Conservation (phyloP, 2,113 vertebrate genomes). For the Mionectes macconnelli region DNA sequence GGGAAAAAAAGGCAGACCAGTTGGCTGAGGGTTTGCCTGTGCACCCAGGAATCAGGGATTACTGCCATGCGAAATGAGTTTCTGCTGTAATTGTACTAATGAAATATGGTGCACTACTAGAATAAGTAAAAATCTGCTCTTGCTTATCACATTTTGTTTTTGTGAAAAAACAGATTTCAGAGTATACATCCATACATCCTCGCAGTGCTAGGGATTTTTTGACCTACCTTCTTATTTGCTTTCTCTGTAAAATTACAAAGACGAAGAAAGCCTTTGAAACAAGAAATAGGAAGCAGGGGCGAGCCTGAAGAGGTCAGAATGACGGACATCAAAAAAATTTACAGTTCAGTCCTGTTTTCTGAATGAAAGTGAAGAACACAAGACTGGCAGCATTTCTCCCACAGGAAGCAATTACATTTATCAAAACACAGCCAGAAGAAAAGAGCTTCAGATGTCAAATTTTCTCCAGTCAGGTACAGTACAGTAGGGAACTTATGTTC, state of each 20-base stretch:
- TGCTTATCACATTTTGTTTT: neutral
- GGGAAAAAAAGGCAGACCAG: neutral
- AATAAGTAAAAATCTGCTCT: neutral
- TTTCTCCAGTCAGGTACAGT: neutral
- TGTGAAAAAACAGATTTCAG: neutral
- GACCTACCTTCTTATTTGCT: neutral
- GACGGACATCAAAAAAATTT: neutral
- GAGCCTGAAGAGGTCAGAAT: neutral
- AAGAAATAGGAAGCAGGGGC: neutral
- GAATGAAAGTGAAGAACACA: neutral
- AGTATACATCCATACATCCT: neutral
- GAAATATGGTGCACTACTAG: neutral
- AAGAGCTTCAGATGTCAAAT: neutral
- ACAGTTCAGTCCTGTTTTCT: neutral
- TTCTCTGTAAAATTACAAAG: neutral
- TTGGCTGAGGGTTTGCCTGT: neutral
- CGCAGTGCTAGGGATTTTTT: neutral
- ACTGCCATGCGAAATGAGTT: neutral
- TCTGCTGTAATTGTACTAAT: neutral
- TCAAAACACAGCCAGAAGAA: neutral
- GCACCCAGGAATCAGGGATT: neutral
- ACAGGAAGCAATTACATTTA: neutral
- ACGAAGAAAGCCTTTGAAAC: neutral
- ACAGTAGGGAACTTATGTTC: neutral
- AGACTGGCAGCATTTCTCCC: neutral